phyloP scores from a whole-genome alignment of 2,113 vertebrate genomes.

The Bufo bufo region DNA sequence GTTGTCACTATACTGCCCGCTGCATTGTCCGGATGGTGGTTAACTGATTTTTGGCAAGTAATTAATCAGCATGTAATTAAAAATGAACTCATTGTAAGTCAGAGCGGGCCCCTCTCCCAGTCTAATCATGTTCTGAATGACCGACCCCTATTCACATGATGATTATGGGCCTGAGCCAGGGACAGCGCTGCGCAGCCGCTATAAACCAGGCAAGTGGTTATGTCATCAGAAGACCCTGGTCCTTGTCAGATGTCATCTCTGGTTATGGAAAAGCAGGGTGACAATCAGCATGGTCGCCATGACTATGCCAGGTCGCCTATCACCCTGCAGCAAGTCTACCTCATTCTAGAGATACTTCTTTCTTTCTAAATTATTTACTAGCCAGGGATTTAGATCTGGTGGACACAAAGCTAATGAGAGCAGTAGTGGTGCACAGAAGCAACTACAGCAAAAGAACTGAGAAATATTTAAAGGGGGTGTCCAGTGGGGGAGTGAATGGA shows the following conservation, averaged over 20 bases:
- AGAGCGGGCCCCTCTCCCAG: neutral
- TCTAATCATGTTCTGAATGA: constrained; percentile 1
- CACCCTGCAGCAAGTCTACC: too few relatives aligned
- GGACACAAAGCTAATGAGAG: too few relatives aligned
- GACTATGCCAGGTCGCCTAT: neutral
- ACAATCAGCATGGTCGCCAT: neutral
- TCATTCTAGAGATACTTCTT: too few relatives aligned
- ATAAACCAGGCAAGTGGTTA: neutral
- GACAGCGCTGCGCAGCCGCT: neutral
- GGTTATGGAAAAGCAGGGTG: neutral
- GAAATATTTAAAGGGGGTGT: too few relatives aligned
- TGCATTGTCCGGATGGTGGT: neutral
- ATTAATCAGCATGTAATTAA: constrained; percentile 4
- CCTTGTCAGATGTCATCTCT: neutral
- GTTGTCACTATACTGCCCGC: neutral
- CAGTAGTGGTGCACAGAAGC: too few relatives aligned
- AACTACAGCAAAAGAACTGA: too few relatives aligned
- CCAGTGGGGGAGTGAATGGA: too few relatives aligned
- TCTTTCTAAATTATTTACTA: too few relatives aligned
- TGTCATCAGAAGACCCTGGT: neutral
- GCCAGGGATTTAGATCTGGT: too few relatives aligned
- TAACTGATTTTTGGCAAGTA: constrained; percentile 18
- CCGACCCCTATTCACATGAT: constrained; percentile 3
- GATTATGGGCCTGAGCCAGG: neutral
- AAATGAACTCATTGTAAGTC: constrained; percentile 19